Evolutionary conservation across 2,113 vertebrate species (phyloP).

Genomic region (Lampris incognitus): DNA sequence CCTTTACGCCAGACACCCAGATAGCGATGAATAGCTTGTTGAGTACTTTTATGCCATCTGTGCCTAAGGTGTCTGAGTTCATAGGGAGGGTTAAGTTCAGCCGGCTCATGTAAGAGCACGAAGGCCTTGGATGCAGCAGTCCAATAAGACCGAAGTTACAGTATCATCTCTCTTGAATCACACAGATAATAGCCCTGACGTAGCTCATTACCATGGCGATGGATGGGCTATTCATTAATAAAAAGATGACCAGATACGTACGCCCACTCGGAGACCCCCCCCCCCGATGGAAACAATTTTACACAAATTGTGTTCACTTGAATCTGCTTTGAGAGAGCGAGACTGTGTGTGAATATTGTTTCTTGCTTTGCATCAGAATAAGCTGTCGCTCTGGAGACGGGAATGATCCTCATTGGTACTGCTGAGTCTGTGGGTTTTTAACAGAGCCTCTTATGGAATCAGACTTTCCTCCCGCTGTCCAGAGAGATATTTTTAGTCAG

Average conservation of each 20-base stretch:
- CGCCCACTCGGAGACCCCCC: slow-evolving; percentile 41
- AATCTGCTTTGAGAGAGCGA: slow-evolving; percentile 49
- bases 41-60: slow-evolving; percentile 37
- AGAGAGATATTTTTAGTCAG: slow-evolving; percentile 60
- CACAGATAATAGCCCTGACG: neutral
- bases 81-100: slow-evolving; percentile 27
- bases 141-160: slow-evolving; percentile 2
- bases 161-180: slow-evolving; percentile 20
- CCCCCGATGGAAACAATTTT: slow-evolving; percentile 46
- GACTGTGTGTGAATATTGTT: slow-evolving; percentile 47
- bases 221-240: slow-evolving; percentile 10
- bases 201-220: slow-evolving; percentile 33
- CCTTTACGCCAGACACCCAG: slow-evolving; percentile 50
- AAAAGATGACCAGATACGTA: slow-evolving; percentile 15
- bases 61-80: slow-evolving; percentile 37
- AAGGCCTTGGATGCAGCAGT: slow-evolving; percentile 16
- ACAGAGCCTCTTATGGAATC: slow-evolving; percentile 60
- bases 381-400: slow-evolving; percentile 50
- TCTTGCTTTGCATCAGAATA: slow-evolving; percentile 39
- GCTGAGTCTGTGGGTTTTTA: slow-evolving; percentile 71
- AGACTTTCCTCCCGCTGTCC: slow-evolving; percentile 67
- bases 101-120: slow-evolving; percentile 13
- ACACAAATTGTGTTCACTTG: slow-evolving; percentile 59
- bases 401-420: slow-evolving; percentile 49
- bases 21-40: slow-evolving; percentile 51